phyloP scores from a whole-genome alignment of 2,888 invertebrate species.

The Stenchaetothrips biformis region DNA sequence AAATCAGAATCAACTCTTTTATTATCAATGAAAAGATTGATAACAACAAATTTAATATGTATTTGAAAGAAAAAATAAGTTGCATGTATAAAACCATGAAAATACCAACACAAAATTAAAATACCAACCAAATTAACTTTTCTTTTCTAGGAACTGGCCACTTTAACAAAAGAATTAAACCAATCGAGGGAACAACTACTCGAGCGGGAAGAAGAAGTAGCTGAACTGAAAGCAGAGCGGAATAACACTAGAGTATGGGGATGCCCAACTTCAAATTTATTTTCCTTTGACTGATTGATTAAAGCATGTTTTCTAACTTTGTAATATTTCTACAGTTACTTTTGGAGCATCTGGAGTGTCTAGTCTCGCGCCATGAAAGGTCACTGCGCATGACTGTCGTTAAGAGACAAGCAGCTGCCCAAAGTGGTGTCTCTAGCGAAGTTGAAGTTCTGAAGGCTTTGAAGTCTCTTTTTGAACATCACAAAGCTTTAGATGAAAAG shows the following conservation, averaged over 20 bases:
- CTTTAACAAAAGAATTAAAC: constrained; percentile 94
- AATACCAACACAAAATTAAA: not conserved
- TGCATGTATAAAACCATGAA: not conserved
- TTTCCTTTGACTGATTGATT: constrained; percentile 28
- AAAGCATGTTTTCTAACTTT: constrained; percentile 26
- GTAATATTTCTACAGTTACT: constrained; percentile 64
- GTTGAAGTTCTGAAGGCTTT: constrained; percentile 99
- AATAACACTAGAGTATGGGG: constrained; percentile 92
- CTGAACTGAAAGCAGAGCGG: constrained; percentile 97
- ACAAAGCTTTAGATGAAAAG: constrained; percentile 99
- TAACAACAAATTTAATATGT: not conserved
- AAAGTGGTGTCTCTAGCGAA: constrained; percentile 97
- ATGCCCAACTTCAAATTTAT: not conserved
- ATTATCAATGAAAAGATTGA: not conserved
- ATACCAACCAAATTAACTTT: constrained; percentile 31
- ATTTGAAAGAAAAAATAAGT: not conserved
- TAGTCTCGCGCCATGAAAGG: constrained; percentile 97
- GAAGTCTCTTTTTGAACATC: constrained; percentile 99
- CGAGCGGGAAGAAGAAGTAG: constrained; percentile 97
- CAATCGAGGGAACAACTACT: constrained; percentile 88
- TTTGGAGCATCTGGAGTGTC: constrained; percentile 96
- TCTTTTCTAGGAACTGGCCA: constrained; percentile 85
- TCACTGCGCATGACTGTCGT: constrained; percentile 99
- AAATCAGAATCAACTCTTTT: not conserved
- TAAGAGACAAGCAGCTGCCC: constrained; percentile 94